Base-by-base conservation (phyloP, 2,113 vertebrate genomes). In the Colossoma macropomum region DNA sequence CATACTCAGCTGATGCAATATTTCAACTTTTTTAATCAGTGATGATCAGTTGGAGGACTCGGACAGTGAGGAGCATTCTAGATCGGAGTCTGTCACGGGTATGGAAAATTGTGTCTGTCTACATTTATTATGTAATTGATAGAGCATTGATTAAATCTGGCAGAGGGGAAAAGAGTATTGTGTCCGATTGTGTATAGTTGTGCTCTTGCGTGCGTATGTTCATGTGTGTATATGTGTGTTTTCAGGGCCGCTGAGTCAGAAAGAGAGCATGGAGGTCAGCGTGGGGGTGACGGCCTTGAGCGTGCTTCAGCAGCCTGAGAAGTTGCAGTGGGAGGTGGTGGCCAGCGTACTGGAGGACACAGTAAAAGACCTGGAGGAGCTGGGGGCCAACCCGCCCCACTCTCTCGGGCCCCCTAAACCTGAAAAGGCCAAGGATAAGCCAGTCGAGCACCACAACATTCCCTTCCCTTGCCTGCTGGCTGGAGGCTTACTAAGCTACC, bases 21-120 rank as follows among this genome's bases (percentile, higher is more conserved):
- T 27, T 83, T 87, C n/a, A 65, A 19, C 17, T 27, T 88, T 86
- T 86, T 34, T 76, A 45, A 84, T 50, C 88, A 99, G 98, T 90
- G 98, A 99, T 92, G 98, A 99, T 89, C 95, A 99, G 85, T 88
- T 99, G 91, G 98, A 99, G 89, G 98, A 99, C 93, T 99, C 98
- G 66, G 98, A 99, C 91, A 98, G 97, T 78, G 98, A 99, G 91
- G 97, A 99, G 82, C 98, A 97, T 95, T 99, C 98, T 93, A 96
- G 97, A 92, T 98, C 98, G 0, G 98, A 99, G 93, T 99, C 97
- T 59, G 94, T 98, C 79, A 97, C 97, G 85, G 98, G 98, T 99
- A 76, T 30, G 0, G 10, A 9, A 8, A 45, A n/a, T 10, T 41
- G 10, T 59, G 52, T 27, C 50, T 59, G 52, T 27, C 50, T 19